A percentile compares a stretch with the other conserved stretches of the same genome.
Evolutionary conservation across 2,113 vertebrate species (phyloP).

Genomic region (Syngnathus scovelli): DNA sequence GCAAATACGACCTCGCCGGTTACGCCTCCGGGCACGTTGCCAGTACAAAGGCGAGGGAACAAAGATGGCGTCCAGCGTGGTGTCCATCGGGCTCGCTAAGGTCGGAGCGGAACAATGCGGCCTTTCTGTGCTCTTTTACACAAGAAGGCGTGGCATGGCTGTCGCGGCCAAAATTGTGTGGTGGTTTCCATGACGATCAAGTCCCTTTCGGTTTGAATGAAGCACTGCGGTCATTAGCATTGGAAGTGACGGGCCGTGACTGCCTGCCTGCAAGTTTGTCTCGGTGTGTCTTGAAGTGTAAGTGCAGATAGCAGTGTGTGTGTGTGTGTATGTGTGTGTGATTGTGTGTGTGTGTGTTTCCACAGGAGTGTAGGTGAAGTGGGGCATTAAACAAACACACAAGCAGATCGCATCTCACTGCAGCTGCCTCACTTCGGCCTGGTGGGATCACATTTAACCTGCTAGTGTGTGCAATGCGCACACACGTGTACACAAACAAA

Average conservation of each 20-base stretch:
- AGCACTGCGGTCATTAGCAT: neutral
- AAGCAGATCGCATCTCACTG: neutral
- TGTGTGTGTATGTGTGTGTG: neutral
- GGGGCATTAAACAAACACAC: slow-evolving; percentile 4
- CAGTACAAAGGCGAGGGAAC: neutral
- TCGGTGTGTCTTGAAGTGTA: no score
- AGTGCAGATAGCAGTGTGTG: no score
- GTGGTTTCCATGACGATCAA: neutral
- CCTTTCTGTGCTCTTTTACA: neutral
- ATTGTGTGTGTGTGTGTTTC: neutral
- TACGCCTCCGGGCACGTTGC: neutral
- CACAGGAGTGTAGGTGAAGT: neutral
- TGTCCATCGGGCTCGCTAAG: neutral
- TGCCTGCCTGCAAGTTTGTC: neutral
- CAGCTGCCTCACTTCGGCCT: neutral
- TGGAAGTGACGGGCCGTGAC: neutral
- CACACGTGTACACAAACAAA: neutral
- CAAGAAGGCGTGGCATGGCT: neutral
- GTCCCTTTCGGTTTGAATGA: neutral
- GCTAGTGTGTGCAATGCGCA: neutral
- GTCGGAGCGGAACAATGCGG: neutral
- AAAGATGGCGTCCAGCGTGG: neutral
- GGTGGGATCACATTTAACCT: neutral
- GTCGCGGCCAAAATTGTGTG: neutral
- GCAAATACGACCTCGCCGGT: neutral